Conservation (phyloP, 2,888 invertebrate genomes). For the Taphrorychus bicolor region DNA sequence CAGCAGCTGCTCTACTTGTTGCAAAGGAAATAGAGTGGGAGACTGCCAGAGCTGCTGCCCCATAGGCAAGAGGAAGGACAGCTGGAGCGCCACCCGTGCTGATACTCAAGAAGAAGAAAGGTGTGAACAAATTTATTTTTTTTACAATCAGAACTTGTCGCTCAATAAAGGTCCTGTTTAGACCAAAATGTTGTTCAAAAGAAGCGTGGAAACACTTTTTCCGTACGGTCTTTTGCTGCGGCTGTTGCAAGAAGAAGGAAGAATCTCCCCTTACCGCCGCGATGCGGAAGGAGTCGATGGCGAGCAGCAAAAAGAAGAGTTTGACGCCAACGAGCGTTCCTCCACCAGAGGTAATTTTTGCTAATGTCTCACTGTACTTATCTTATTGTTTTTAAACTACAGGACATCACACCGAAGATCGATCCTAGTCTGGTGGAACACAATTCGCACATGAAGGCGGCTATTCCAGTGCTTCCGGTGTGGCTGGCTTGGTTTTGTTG, state of each 20-base stretch:
- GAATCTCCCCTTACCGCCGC: conserved; percentile 57
- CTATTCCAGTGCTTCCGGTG: conserved; percentile 89
- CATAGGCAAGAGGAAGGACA: conserved; percentile 53
- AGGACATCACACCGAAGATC: conserved; percentile 79
- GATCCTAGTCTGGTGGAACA: conserved; percentile 82
- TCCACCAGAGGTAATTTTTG: conserved; percentile 63
- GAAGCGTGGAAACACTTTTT: conserved; percentile 50
- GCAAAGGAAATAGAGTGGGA: conserved; percentile 61
- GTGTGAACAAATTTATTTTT: neutral
- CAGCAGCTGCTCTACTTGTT: conserved; percentile 45
- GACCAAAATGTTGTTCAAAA: conserved; percentile 47
- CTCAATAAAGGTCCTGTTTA: conserved; percentile 5
- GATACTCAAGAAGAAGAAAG: conserved; percentile 58
- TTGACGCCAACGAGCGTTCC: conserved; percentile 64
- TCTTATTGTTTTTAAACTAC: conserved; percentile 40
- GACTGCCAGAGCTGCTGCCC: conserved; percentile 56
- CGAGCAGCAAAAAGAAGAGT: conserved; percentile 72
- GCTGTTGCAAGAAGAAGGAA: conserved; percentile 46
- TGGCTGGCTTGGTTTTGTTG: conserved; percentile 88
- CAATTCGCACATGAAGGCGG: conserved; percentile 87
- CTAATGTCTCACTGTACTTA: neutral
- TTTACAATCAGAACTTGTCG: neutral
- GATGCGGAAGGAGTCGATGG: conserved; percentile 70
- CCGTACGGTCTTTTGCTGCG: conserved; percentile 53
- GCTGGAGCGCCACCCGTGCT: conserved; percentile 63